phyloP scores from a whole-genome alignment of 2,888 invertebrate species.

The Protula sp. region DNA sequence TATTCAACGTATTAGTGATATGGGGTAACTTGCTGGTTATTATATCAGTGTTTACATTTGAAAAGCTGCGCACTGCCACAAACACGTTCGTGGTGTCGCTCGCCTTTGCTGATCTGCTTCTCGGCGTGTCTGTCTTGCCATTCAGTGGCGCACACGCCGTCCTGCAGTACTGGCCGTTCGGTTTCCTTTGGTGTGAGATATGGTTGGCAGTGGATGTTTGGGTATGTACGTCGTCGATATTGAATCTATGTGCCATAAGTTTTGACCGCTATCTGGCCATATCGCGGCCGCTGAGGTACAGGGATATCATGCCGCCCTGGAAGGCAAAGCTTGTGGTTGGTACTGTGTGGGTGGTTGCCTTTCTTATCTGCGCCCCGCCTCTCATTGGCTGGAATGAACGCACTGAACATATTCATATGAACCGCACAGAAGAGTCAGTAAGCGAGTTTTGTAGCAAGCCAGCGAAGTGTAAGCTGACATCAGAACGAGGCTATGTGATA shows the following conservation, averaged over 20 bases:
- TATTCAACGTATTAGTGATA: constrained; percentile 83
- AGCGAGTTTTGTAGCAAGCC: neutral
- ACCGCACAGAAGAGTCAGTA: neutral
- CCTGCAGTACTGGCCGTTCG: constrained; percentile 76
- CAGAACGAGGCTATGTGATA: constrained; percentile 76
- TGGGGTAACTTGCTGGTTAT: constrained; percentile 90
- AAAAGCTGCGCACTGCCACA: constrained; percentile 85
- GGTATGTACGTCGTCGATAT: constrained; percentile 96
- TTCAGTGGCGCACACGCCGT: constrained; percentile 87
- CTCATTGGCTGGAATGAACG: constrained; percentile 79
- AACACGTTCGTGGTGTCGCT: constrained; percentile 95
- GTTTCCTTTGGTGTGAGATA: constrained; percentile 89
- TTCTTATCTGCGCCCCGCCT: constrained; percentile 94
- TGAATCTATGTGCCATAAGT: constrained; percentile 92
- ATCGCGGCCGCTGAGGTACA: constrained; percentile 91
- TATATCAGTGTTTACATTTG: constrained; percentile 79
- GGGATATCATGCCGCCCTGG: constrained; percentile 74
- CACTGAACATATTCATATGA: too few relatives aligned
- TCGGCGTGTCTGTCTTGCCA: constrained; percentile 91
- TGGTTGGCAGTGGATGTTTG: constrained; percentile 97
- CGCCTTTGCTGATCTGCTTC: constrained; percentile 90
- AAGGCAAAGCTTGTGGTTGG: constrained; percentile 81
- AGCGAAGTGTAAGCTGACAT: neutral
- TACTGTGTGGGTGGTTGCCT: constrained; percentile 91
- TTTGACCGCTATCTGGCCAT: constrained; percentile 88